These are phyloP conservation scores for Gila robusta DNA, from an alignment of 2,797 vertebrate genomes.

Conservation along the genomic window DNA sequence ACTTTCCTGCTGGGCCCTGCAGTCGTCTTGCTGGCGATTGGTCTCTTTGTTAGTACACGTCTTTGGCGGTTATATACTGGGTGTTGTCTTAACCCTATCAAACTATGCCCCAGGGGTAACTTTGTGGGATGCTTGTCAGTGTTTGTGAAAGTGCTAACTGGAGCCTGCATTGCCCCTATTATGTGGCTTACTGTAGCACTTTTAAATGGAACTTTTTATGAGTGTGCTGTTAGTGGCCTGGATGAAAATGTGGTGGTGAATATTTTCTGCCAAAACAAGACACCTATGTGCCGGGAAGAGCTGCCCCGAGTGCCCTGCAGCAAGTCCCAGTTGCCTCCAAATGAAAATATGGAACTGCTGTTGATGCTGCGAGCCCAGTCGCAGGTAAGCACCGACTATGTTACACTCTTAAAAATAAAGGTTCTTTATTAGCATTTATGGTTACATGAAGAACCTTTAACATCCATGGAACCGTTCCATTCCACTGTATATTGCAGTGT, in stretches of 20 bases:
- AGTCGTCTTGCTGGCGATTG: conserved; percentile 83
- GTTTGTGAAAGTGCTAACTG: conserved; percentile 78
- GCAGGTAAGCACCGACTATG: conserved; percentile 81
- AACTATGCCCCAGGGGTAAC: conserved; percentile 84
- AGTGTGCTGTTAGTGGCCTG: conserved; percentile 91
- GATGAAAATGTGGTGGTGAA: conserved; percentile 77
- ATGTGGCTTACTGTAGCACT: conserved; percentile 95
- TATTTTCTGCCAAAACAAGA: conserved; percentile 84
- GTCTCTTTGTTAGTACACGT: conserved; percentile 84
- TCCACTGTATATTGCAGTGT: background rate
- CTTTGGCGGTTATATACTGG: conserved; percentile 92
- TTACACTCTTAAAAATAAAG: conserved; percentile 1
- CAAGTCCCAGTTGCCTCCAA: conserved; percentile 76
- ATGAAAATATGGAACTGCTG: conserved; percentile 83
- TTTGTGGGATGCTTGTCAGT: conserved; percentile 74
- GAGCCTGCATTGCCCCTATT: conserved; percentile 85
- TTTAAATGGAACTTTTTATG: conserved; percentile 92
- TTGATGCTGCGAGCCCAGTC: conserved; percentile 90
- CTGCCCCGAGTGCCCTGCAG: conserved; percentile 84
- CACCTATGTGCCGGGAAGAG: conserved; percentile 79
- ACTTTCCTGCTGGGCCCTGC: conserved; percentile 90
- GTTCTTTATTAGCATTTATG: background rate
- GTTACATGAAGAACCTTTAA: background rate
- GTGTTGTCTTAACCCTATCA: conserved; percentile 87
- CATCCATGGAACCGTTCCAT: background rate